phyloP scores from a whole-genome alignment of 2,113 vertebrate genomes.

The Cranoglanis bouderius region DNA sequence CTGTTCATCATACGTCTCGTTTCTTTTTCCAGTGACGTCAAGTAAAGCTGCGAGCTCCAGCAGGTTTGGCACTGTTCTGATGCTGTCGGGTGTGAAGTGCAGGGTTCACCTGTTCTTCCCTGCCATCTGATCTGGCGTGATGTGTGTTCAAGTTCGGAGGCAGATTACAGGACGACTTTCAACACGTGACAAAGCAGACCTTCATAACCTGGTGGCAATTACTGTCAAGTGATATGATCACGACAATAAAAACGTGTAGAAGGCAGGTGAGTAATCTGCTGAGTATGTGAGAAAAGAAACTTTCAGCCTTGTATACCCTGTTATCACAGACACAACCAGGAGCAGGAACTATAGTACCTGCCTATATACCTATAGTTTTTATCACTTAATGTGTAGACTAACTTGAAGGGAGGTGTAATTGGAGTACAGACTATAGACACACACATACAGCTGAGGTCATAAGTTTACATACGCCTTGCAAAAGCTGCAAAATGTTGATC shows the following conservation, averaged over 20 bases:
- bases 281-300: not conserved
- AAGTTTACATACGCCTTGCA: too few relatives aligned
- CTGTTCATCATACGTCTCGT: not conserved
- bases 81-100: not conserved
- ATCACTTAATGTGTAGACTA: not conserved
- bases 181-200: not conserved
- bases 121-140: conserved; percentile 20
- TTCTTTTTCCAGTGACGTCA: not conserved
- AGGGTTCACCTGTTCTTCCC: not conserved
- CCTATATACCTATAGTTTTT: not conserved
- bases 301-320: not conserved
- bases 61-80: not conserved
- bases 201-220: not conserved
- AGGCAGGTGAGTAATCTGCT: conserved; percentile 2
- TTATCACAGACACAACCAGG: not conserved
- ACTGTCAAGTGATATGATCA: not conserved
- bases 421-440: not conserved
- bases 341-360: not conserved
- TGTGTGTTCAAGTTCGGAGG: conserved; percentile 34
- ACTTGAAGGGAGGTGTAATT: not conserved
- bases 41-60: not conserved
- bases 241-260: not conserved
- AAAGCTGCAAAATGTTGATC: too few relatives aligned
- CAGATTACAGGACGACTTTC: conserved; percentile 37
- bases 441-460: too few relatives aligned